phyloP scores from a whole-genome alignment of 23 tunicate species.

The Oikopleura vanhoeffeni region DNA sequence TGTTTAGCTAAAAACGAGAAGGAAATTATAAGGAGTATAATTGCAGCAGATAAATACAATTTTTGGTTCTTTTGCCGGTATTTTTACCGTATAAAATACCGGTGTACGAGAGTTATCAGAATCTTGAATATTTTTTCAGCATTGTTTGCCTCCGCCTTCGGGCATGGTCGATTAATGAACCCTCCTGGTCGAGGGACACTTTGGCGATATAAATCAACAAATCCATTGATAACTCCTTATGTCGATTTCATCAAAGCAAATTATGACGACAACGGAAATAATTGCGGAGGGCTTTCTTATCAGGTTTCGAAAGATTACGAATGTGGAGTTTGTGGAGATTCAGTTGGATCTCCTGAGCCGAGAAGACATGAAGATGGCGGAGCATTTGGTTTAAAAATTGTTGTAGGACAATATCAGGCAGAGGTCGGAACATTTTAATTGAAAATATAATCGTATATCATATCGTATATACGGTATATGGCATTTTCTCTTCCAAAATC shows the following conservation, averaged over 20 bases:
- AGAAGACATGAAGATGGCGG: constrained; percentile 8
- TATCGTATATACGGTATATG: too few relatives aligned
- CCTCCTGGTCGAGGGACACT: background rate
- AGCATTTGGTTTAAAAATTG: background rate
- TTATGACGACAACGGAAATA: background rate
- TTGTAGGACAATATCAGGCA: background rate
- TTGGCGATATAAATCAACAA: background rate
- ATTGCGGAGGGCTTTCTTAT: background rate
- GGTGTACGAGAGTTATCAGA: too few relatives aligned
- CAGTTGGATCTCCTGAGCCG: background rate
- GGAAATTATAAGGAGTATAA: too few relatives aligned
- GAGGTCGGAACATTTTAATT: too few relatives aligned
- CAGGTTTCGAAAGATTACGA: background rate
- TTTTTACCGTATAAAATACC: too few relatives aligned
- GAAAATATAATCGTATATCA: too few relatives aligned
- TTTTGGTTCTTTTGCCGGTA: too few relatives aligned
- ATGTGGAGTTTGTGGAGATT: constrained; percentile 15
- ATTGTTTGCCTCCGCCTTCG: background rate
- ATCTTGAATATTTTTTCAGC: background rate
- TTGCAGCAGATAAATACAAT: too few relatives aligned
- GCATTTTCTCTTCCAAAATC: too few relatives aligned
- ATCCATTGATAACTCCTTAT: background rate
- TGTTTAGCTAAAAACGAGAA: too few relatives aligned
- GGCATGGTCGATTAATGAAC: constrained; percentile 1
- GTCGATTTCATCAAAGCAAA: background rate